Evolutionary conservation across 2,888 invertebrate genomes (phyloP).

Genomic region (Chesias legatella): DNA sequence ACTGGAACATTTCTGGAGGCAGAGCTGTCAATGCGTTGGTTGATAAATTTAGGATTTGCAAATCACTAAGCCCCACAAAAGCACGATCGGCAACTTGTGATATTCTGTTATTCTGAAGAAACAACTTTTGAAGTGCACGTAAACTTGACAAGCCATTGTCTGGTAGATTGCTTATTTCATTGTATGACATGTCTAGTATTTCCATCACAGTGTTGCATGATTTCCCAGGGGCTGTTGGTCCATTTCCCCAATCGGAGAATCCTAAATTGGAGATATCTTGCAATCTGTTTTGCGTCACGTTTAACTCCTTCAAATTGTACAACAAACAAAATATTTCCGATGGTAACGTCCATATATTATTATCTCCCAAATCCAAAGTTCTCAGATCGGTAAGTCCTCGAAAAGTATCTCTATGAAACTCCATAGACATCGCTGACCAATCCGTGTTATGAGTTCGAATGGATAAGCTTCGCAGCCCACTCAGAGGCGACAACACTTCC

Average conservation of each 20-base stretch:
- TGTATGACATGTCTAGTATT: constrained; percentile 86
- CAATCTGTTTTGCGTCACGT: constrained; percentile 88
- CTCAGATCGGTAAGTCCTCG: constrained; percentile 84
- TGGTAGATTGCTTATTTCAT: constrained; percentile 85
- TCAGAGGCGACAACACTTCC: constrained; percentile 84
- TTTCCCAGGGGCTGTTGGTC: constrained; percentile 83
- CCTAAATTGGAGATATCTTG: constrained; percentile 89
- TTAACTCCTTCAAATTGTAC: constrained; percentile 84
- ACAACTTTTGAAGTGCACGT: constrained; percentile 84
- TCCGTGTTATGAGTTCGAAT: constrained; percentile 88
- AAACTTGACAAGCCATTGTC: constrained; percentile 86
- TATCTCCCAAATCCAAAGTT: constrained; percentile 85
- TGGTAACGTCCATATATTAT: constrained; percentile 88
- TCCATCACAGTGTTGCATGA: constrained; percentile 86
- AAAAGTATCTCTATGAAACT: constrained; percentile 86
- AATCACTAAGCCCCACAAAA: constrained; percentile 84
- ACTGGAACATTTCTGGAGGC: constrained; percentile 88
- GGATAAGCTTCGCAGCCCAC: constrained; percentile 83
- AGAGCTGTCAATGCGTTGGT: constrained; percentile 88
- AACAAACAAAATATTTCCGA: constrained; percentile 86
- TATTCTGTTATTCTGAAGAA: constrained; percentile 88
- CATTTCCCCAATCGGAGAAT: constrained; percentile 86
- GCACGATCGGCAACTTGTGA: constrained; percentile 87
- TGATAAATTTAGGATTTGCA: constrained; percentile 88
- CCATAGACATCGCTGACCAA: constrained; percentile 89